Conservation (phyloP, 1,140 invertebrate genomes). For the Palaemon carinicauda region DNA sequence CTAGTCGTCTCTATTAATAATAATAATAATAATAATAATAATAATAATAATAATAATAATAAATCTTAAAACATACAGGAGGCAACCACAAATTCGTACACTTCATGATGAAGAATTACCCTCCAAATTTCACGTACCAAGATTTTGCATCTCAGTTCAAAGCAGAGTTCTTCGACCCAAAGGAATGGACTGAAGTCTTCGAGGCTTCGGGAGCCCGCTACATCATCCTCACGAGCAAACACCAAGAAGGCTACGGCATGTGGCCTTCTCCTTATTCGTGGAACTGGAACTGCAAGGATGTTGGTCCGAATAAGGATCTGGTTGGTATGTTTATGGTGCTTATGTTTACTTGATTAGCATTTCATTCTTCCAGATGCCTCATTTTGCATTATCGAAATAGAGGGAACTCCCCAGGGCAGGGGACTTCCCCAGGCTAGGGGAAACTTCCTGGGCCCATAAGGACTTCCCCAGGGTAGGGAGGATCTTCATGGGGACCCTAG, state of each 20-base stretch:
- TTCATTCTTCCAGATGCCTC: no score
- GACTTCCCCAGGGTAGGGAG: no score
- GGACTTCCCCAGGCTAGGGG: no score
- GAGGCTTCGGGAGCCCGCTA: constrained; percentile 78
- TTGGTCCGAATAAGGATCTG: constrained; percentile 84
- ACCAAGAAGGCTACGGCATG: constrained; percentile 72
- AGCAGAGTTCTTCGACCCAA: constrained; percentile 81
- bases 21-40: no score
- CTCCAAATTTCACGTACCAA: constrained; percentile 83
- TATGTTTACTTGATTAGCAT: no score
- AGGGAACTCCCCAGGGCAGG: no score
- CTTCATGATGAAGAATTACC: constrained; percentile 71
- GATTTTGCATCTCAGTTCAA: constrained; percentile 85
- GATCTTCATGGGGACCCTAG: no score
- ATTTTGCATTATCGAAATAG: no score
- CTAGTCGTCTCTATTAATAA: no score
- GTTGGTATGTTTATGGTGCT: constrained; percentile 72
- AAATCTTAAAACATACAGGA: no score
- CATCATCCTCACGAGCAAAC: constrained; percentile 90
- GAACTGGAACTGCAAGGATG: constrained; percentile 68
- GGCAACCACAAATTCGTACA: constrained; percentile 7
- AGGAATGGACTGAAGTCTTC: constrained; percentile 80
- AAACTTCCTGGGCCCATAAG: no score
- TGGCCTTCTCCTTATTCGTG: constrained; percentile 40
- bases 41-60: no score